Evolutionary conservation across 2,888 invertebrate genomes (phyloP).

Genomic region (Vandiemenella viatica): DNA sequence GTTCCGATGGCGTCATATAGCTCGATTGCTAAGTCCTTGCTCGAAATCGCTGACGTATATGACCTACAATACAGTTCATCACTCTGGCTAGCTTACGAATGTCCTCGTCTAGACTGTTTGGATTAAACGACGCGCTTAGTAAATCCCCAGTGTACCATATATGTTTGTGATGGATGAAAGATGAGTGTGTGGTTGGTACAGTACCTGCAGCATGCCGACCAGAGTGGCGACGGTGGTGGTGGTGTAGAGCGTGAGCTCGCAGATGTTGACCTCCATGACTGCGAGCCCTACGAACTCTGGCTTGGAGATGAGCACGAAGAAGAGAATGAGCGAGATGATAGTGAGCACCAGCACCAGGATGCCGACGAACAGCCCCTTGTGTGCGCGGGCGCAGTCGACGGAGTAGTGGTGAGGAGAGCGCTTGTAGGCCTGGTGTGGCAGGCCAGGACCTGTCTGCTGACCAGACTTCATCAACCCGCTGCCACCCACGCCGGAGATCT

Average conservation of each 20-base stretch:
- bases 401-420: conserved; percentile 81
- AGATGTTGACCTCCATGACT: conserved; percentile 77
- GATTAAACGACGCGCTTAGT: too few species aligned
- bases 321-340: conserved; percentile 79
- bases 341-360: conserved; percentile 75
- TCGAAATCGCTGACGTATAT: too few species aligned
- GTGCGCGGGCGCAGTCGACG: conserved; percentile 85
- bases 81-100: too few species aligned
- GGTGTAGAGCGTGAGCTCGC: conserved; percentile 72
- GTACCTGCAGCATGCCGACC: conserved; percentile 68
- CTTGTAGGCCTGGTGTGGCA: conserved; percentile 32
- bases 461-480: conserved; percentile 18
- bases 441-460: conserved; percentile 20
- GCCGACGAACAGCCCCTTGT: conserved; percentile 83
- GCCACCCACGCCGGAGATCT: conserved; percentile 27
- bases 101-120: too few species aligned
- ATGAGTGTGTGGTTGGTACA: too few species aligned
- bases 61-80: too few species aligned
- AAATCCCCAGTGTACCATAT: too few species aligned
- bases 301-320: conserved; percentile 73
- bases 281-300: conserved; percentile 68
- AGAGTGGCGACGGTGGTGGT: conserved; percentile 74
- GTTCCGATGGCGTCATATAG: too few species aligned
- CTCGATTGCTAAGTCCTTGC: too few species aligned
- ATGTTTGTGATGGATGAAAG: too few species aligned